These are phyloP conservation scores for Drosophila bipectinata DNA, from an alignment of 1,140 invertebrate genomes.

Conservation along the genomic window DNA sequence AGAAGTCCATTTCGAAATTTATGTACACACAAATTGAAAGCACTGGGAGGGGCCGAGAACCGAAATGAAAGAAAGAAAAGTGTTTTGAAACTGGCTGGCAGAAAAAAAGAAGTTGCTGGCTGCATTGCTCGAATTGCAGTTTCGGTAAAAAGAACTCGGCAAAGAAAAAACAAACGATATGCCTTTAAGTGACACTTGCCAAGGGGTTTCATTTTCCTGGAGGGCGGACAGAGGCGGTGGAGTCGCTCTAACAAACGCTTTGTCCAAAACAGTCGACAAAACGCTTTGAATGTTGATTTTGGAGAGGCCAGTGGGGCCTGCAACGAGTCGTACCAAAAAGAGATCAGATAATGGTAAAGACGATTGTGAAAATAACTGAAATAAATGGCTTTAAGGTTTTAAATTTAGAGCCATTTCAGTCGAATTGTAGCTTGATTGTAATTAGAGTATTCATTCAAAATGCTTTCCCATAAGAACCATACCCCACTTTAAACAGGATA, in stretches of 20 bases:
- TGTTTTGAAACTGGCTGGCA: slow-evolving; percentile 26
- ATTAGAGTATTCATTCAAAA: not conserved
- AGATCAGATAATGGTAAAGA: not conserved
- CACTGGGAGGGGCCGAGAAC: slow-evolving; percentile 29
- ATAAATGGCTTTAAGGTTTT: not conserved
- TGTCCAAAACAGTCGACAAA: slow-evolving; percentile 6
- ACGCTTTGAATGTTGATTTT: slow-evolving; percentile 30
- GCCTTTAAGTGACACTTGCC: slow-evolving; percentile 67
- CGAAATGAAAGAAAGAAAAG: slow-evolving; percentile 33
- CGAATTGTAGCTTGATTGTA: not conserved
- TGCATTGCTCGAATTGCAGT: slow-evolving; percentile 67
- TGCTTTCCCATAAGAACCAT: not conserved
- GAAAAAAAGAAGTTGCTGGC: slow-evolving; percentile 36
- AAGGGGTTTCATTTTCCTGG: slow-evolving; percentile 18
- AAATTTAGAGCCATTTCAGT: not conserved
- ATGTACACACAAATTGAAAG: slow-evolving; percentile 81
- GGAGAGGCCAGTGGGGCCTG: not conserved
- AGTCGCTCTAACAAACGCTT: slow-evolving; percentile 20
- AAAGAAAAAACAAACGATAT: slow-evolving; percentile 52
- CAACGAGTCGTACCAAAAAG: not conserved
- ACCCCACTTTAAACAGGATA: slow-evolving; percentile 3
- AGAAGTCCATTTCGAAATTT: slow-evolving; percentile 81
- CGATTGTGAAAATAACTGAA: not conserved
- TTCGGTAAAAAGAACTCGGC: slow-evolving; percentile 33
- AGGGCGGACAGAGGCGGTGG: slow-evolving; percentile 3